Conservation (phyloP, 2,888 invertebrate species). For the Xanthorhoe designata region DNA sequence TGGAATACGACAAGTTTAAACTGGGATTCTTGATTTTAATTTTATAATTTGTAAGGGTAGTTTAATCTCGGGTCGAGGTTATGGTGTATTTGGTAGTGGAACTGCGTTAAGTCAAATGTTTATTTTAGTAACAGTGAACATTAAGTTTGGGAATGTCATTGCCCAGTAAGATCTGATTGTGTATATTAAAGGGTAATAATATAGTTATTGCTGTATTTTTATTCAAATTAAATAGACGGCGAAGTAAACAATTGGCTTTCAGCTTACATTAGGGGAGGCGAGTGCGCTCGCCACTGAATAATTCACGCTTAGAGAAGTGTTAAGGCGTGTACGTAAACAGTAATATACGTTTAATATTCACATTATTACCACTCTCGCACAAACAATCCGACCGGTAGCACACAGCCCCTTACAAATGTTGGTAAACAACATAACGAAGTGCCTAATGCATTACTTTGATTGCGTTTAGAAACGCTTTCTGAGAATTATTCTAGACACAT, state of each 20-base stretch:
- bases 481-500: conserved; percentile 17
- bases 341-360: conserved; percentile 79
- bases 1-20: conserved; percentile 43
- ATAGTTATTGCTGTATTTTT: conserved; percentile 38
- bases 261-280: conserved; percentile 47
- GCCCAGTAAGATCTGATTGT: not conserved
- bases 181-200: conserved; percentile 12
- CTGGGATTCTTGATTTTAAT: conserved; percentile 43
- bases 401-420: conserved; percentile 58
- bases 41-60: conserved; percentile 39
- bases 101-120: conserved; percentile 22
- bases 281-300: conserved; percentile 66
- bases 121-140: conserved; percentile 11
- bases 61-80: conserved; percentile 36
- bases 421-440: conserved; percentile 50
- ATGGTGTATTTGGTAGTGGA: conserved; percentile 16
- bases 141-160: conserved; percentile 5
- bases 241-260: conserved; percentile 62
- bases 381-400: conserved; percentile 62
- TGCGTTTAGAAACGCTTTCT: conserved; percentile 29
- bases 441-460: conserved; percentile 35
- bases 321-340: conserved; percentile 73
- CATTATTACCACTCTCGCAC: conserved; percentile 65
- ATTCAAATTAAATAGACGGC: conserved; percentile 50
- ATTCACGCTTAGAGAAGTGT: conserved; percentile 74